Conservation (phyloP, 2,113 vertebrate genomes). For the Pavo muticus region DNA sequence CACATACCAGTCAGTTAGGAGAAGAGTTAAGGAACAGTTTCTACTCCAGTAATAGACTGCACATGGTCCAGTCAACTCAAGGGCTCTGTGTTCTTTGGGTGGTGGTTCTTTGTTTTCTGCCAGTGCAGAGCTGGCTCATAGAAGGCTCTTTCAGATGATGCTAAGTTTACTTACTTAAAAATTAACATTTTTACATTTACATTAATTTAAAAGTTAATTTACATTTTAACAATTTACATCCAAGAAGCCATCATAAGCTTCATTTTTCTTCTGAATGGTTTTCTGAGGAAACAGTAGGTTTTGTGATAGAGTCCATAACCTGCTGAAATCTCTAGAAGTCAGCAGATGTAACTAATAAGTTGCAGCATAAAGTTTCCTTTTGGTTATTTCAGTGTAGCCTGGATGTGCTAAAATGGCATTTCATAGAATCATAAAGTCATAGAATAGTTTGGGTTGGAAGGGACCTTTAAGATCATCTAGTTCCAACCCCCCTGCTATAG, state of each 20-base stretch:
- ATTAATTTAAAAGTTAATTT: too few relatives aligned
- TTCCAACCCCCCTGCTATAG: too few relatives aligned
- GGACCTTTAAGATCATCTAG: too few relatives aligned
- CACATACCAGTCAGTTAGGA: background rate
- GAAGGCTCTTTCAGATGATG: background rate
- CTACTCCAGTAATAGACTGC: background rate
- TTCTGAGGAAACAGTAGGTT: background rate
- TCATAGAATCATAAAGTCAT: too few relatives aligned
- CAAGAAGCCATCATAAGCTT: background rate
- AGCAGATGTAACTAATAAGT: background rate
- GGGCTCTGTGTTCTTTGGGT: too few relatives aligned
- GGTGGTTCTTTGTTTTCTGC: background rate
- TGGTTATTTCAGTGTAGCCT: background rate
- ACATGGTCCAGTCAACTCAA: background rate
- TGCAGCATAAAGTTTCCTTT: background rate
- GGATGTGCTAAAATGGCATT: background rate
- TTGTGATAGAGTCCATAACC: background rate
- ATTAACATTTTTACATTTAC: background rate
- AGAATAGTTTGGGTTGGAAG: too few relatives aligned
- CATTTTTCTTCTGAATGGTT: background rate
- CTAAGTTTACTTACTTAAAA: background rate
- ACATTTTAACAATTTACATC: background rate
- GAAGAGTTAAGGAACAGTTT: background rate
- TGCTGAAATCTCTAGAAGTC: background rate
- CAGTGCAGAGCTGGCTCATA: background rate